Evolutionary conservation across 2,888 invertebrate genomes (phyloP).

Genomic region (Rhopalosiphum nymphaeae): DNA sequence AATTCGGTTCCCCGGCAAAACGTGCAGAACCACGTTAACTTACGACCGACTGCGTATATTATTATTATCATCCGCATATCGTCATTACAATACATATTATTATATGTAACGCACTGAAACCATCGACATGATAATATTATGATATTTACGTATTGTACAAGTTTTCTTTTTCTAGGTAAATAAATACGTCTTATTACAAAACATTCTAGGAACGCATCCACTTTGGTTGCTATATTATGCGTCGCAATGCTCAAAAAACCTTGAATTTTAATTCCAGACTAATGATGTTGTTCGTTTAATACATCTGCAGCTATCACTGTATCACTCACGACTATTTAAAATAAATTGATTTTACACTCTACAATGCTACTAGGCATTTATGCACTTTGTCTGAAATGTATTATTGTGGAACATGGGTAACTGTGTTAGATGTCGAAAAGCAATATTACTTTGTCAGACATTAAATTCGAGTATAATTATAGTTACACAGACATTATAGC

Average conservation of each 20-base stretch:
- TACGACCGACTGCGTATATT: neutral
- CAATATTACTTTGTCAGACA: neutral
- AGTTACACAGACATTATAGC: neutral
- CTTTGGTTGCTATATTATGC: neutral
- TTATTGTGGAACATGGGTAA: neutral
- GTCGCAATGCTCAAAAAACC: neutral
- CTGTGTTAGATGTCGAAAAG: neutral
- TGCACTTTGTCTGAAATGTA: neutral
- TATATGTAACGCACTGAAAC: neutral
- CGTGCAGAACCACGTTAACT: neutral
- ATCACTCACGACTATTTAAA: neutral
- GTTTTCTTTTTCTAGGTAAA: neutral
- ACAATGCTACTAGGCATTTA: neutral
- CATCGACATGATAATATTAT: neutral
- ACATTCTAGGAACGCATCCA: conserved; percentile 9
- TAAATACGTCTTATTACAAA: neutral
- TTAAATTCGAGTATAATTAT: neutral
- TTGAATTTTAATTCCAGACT: conserved; percentile 13
- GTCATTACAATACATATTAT: neutral
- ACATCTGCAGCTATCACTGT: neutral
- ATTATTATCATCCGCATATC: neutral
- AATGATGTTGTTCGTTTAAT: neutral
- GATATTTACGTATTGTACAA: neutral
- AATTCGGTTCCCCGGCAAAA: neutral
- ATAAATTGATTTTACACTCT: neutral